These are phyloP conservation scores for Phymanthus crucifer DNA, from an alignment of 92 coral and sea anemone genomes.

Conservation along the genomic window DNA sequence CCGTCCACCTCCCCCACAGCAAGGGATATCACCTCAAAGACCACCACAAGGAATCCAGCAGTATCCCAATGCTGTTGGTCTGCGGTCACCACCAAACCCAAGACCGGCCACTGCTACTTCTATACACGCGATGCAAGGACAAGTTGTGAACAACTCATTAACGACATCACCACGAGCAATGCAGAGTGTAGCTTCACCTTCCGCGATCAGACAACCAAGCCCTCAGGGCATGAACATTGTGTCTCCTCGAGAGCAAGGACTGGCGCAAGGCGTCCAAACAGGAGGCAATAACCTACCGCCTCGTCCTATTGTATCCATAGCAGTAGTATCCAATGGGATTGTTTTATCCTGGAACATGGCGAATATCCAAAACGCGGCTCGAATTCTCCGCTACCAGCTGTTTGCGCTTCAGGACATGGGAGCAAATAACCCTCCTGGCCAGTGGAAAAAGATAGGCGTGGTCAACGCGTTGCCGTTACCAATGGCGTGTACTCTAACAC, in stretches of 20 bases:
- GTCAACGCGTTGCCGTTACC: conserved; percentile 96
- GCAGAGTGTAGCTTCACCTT: background rate
- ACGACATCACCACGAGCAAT: conserved; percentile 6
- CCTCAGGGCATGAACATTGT: conserved; percentile 3
- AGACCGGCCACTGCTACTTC: background rate
- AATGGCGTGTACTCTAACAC: conserved; percentile 98
- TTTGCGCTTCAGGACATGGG: conserved; percentile 87
- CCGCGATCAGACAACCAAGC: conserved; percentile 1
- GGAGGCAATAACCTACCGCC: conserved; percentile 53
- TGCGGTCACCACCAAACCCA: conserved; percentile 12
- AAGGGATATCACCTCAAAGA: background rate
- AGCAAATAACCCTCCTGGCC: conserved; percentile 53
- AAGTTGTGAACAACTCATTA: background rate
- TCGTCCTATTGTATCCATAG: conserved; percentile 88
- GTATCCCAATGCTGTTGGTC: background rate
- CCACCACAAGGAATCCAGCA: background rate
- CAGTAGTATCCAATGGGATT: conserved; percentile 87
- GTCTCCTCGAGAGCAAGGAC: conserved; percentile 21
- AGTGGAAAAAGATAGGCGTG: conserved; percentile 97
- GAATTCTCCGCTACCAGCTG: conserved; percentile 80
- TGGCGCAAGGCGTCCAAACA: conserved; percentile 1
- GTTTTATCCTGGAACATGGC: conserved; percentile 99
- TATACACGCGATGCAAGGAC: background rate
- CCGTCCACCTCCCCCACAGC: conserved; percentile 15
- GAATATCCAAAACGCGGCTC: conserved; percentile 60